Percentiles rank a stretch among this genome's conserved stretches.
phyloP scores from a whole-genome alignment of 2,888 invertebrate genomes.

The Lepas anatifera region DNA sequence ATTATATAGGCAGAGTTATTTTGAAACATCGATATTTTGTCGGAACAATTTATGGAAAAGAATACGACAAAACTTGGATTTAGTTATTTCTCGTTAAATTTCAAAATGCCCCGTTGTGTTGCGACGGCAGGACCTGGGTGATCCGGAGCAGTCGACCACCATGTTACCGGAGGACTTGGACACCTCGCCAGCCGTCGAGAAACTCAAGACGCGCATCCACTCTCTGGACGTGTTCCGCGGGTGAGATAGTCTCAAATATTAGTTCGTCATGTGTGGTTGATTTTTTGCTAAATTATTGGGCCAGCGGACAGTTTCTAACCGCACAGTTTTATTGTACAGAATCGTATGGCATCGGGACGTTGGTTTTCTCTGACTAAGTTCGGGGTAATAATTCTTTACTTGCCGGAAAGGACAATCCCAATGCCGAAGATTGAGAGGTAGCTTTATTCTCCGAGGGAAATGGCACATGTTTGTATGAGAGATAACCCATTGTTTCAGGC shows the following conservation, averaged over 20 bases:
- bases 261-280: no score
- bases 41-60: no score
- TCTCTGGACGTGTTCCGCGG: background rate
- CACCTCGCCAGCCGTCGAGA: background rate
- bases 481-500: constrained; percentile 36
- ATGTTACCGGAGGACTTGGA: background rate
- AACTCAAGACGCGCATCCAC: background rate
- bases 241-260: background rate
- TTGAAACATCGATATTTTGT: no score
- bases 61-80: no score
- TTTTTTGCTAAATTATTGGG: no score
- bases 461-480: background rate
- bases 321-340: no score
- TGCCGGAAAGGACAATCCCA: no score
- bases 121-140: background rate
- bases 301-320: no score
- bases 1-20: no score
- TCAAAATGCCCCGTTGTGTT: no score
- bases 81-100: no score
- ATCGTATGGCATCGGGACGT: no score
- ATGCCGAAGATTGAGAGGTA: background rate
- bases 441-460: background rate
- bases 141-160: background rate
- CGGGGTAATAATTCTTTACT: background rate
- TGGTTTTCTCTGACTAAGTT: background rate